These are phyloP conservation scores for Montipora efflorescens DNA, from an alignment of 64 coral and sea anemone genomes.

Conservation along the genomic window DNA sequence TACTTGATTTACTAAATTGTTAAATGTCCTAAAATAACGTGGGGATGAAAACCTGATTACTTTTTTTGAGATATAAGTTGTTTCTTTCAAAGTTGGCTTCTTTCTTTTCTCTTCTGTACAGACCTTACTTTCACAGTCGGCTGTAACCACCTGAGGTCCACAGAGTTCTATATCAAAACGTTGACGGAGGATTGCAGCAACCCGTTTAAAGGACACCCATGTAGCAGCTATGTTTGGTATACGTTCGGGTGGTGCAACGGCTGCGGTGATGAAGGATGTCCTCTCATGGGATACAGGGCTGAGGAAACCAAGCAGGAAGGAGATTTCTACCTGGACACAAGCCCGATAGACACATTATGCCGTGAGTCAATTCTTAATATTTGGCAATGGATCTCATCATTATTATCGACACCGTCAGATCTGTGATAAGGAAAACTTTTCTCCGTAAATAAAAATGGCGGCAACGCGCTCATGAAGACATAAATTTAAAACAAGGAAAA, in stretches of 20 bases:
- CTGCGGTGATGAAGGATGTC: constrained; percentile 12
- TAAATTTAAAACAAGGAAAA: too few relatives aligned
- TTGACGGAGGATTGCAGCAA: not conserved
- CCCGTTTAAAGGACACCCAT: constrained; percentile 51
- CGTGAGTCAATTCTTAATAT: constrained; percentile 5
- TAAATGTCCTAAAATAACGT: too few relatives aligned
- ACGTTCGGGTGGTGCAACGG: constrained; percentile 31
- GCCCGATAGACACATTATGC: not conserved
- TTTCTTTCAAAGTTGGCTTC: too few relatives aligned
- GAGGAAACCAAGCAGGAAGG: not conserved
- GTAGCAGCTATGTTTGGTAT: not conserved
- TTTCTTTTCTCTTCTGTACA: not conserved
- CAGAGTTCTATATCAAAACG: constrained; percentile 37
- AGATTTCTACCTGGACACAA: constrained; percentile 36
- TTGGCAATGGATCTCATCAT: too few relatives aligned
- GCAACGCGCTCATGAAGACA: too few relatives aligned
- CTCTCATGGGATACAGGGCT: constrained; percentile 40
- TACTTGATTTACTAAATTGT: too few relatives aligned
- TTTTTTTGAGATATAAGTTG: too few relatives aligned
- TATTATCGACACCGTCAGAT: too few relatives aligned
- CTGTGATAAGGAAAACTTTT: too few relatives aligned
- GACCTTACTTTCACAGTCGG: not conserved
- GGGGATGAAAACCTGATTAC: too few relatives aligned
- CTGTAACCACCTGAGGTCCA: constrained; percentile 46
- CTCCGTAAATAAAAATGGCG: too few relatives aligned